These are phyloP conservation scores for Pseudorasbora parva DNA, from an alignment of 2,113 vertebrate genomes.

Conservation along the genomic window DNA sequence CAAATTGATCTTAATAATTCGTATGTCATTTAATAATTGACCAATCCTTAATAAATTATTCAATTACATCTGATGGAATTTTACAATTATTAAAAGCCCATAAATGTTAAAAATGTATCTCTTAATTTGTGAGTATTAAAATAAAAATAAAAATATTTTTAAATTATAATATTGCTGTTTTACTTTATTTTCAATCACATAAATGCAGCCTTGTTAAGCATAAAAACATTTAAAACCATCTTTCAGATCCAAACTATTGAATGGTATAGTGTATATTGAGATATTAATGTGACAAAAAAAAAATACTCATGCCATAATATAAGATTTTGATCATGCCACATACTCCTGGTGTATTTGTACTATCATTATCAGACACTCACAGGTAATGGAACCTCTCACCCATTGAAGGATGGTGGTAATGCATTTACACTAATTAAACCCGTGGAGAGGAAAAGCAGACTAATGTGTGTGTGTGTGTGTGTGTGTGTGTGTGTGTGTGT, in stretches of 20 bases:
- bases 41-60: no score
- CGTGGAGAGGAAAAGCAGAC: not conserved
- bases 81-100: no score
- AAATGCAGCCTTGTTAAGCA: not conserved
- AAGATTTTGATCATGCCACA: not conserved
- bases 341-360: not conserved
- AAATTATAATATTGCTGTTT: not conserved
- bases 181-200: not conserved
- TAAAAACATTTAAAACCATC: not conserved
- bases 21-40: no score
- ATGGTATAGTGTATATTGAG: not conserved
- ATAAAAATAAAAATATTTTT: not conserved
- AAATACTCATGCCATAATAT: not conserved
- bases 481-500: no score
- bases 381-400: not conserved
- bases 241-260: not conserved
- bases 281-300: not conserved
- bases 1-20: no score
- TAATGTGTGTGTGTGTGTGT: not conserved
- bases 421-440: constrained; percentile 16
- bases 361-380: not conserved
- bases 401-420: not conserved
- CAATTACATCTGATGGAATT: no score
- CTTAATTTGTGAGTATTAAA: not conserved
- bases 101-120: no score